These are phyloP conservation scores for Peromyscus aztecus DNA, from an alignment of 2,797 vertebrate genomes.

Conservation along the genomic window DNA sequence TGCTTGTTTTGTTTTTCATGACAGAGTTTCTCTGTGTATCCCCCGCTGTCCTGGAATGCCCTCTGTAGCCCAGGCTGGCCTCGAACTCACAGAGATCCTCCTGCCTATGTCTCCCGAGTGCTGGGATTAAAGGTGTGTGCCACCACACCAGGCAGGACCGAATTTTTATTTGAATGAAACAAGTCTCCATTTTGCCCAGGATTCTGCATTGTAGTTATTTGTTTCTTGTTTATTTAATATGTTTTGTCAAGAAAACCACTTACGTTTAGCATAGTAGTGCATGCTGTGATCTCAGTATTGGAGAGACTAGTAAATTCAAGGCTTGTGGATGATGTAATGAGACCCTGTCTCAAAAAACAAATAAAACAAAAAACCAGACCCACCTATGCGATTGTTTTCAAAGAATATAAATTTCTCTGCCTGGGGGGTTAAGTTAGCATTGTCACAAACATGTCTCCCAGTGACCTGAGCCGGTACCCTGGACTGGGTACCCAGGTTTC, in stretches of 20 bases:
- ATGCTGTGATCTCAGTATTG: neutral
- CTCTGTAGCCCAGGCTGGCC: neutral
- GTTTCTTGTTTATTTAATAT: neutral
- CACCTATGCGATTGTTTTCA: neutral
- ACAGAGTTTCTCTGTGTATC: neutral
- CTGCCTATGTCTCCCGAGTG: neutral
- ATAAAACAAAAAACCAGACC: neutral
- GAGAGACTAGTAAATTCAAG: neutral
- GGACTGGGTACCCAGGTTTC: neutral
- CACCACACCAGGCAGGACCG: neutral
- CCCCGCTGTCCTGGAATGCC: neutral
- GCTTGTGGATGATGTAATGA: neutral
- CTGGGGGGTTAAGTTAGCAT: rapidly evolving
- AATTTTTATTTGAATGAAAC: conserved; percentile 4
- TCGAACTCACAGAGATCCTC: neutral
- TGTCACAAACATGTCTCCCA: neutral
- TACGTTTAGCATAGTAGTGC: neutral
- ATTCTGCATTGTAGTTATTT: neutral
- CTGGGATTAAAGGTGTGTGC: neutral
- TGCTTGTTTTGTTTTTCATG: neutral
- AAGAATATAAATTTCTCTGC: neutral
- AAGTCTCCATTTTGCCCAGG: neutral
- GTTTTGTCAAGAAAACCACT: neutral
- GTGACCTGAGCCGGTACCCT: neutral
- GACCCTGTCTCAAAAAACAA: neutral